These are phyloP conservation scores for Anniella stebbinsi DNA, from an alignment of 2,797 vertebrate species.

Conservation along the genomic window DNA sequence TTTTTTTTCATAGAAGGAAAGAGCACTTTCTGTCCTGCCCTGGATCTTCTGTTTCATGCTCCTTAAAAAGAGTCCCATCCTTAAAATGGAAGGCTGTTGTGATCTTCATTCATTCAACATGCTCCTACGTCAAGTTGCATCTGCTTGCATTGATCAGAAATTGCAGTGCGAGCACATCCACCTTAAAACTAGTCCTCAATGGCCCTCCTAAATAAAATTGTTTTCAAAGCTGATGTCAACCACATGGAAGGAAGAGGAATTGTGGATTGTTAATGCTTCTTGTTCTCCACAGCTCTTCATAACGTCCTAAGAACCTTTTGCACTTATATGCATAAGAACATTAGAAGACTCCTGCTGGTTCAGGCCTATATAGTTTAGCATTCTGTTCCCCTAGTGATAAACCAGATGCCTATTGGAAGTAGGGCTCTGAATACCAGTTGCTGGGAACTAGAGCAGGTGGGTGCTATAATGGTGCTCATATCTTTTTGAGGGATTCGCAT, in stretches of 20 bases:
- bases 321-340: neutral
- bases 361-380: too few species aligned
- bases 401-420: too few species aligned
- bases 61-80: slow-evolving; percentile 22
- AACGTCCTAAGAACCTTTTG: neutral
- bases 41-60: slow-evolving; percentile 5
- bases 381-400: too few species aligned
- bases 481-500: too few species aligned
- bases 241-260: neutral
- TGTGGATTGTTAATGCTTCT: neutral
- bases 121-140: too few species aligned
- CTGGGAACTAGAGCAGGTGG: too few species aligned
- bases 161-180: too few species aligned
- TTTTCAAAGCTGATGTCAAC: neutral
- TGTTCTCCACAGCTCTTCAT: neutral
- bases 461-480: too few species aligned
- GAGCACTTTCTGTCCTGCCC: neutral
- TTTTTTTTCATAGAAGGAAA: slow-evolving; percentile 2
- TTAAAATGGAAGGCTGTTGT: neutral
- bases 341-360: too few species aligned
- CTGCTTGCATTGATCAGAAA: neutral
- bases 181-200: neutral
- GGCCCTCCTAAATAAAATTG: neutral
- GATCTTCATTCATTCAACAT: slow-evolving; percentile 29
- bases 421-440: too few species aligned